Base-by-base conservation (phyloP, 2,888 invertebrate species). In the Panopea generosa region DNA sequence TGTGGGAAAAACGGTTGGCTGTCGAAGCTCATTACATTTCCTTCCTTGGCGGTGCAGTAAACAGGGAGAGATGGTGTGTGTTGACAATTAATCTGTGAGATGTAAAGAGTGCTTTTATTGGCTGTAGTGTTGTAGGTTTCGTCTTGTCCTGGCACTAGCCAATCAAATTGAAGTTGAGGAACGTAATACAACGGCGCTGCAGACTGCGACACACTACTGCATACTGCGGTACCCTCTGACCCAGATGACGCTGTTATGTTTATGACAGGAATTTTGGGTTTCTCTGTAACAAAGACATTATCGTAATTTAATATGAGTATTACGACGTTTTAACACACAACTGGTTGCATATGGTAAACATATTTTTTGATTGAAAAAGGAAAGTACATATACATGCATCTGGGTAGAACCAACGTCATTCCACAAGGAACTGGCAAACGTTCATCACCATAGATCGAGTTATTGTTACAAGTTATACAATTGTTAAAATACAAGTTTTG, bases 151-250 rank as follows among this genome's bases (percentile, higher is more conserved):
- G 56, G 56, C 24, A 61, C 20, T 6, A 60, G 16, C 68, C 68
- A 69, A 14, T 29, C 6, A 0, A 38, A 43, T 2, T 22, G 26
- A 2, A 61, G 26, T 20, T n/a, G 43, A 14, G 68, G 68, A 27
- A 0, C 45, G 53, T 61, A 69, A 47, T 45, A 69, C 43, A 61
- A 53, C 29, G 68, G 68, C n/a, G 68, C 68, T 2, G 68, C 68
- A 20, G 68, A 69, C 6, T 45, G 53, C 11, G 68, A 69, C n/a
- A n/a, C 20, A 9, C 60, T 40, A 22, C 43, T 53, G 43, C 68
- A 69, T 7, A 11, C 4, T 7, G 11, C 33, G 33, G 11, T 33
- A 33, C 33, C 33, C 6, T 4, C 4, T 33, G 33, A 33, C 11
- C 33, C 33, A 4, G n/a, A 59, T 61, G 45, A 11, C 55, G n/a